Evolutionary conservation across 2,797 vertebrate genomes (phyloP).

Genomic region (Rhinoraja longicauda): DNA sequence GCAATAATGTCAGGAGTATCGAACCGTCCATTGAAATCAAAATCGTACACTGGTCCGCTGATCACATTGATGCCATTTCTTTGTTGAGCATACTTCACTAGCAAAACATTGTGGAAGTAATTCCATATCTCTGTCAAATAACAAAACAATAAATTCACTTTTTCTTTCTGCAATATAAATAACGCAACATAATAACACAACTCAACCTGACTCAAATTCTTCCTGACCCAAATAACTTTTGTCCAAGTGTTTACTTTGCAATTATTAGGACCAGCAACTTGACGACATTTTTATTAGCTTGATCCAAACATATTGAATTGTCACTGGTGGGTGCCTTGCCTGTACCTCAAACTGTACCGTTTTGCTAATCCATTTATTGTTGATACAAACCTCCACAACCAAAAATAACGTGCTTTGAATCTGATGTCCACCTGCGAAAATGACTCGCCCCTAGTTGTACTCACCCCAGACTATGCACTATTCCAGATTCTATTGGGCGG

Average conservation of each 20-base stretch:
- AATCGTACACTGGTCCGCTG: conserved; percentile 79
- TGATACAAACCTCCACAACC: not conserved
- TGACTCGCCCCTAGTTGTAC: not conserved
- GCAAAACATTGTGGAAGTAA: conserved; percentile 65
- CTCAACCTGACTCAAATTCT: not conserved
- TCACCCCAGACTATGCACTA: not conserved
- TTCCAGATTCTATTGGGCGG: too few relatives aligned
- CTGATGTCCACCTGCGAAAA: not conserved
- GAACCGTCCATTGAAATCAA: conserved; percentile 68
- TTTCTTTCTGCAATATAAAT: not conserved
- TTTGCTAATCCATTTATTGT: not conserved
- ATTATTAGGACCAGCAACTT: not conserved
- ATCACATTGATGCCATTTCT: conserved; percentile 74
- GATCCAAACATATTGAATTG: too few relatives aligned
- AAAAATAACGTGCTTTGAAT: not conserved
- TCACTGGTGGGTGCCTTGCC: too few relatives aligned
- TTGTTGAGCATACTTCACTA: conserved; percentile 61
- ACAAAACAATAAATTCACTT: conserved; percentile 37
- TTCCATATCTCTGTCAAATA: conserved; percentile 71
- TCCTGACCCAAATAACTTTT: not conserved
- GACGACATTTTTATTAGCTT: too few relatives aligned
- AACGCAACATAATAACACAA: too few relatives aligned
- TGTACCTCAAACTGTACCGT: too few relatives aligned
- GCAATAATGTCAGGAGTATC: conserved; percentile 66
- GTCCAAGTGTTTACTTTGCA: not conserved